Conservation (phyloP, 2,113 vertebrate genomes). For the Furnarius figulus region DNA sequence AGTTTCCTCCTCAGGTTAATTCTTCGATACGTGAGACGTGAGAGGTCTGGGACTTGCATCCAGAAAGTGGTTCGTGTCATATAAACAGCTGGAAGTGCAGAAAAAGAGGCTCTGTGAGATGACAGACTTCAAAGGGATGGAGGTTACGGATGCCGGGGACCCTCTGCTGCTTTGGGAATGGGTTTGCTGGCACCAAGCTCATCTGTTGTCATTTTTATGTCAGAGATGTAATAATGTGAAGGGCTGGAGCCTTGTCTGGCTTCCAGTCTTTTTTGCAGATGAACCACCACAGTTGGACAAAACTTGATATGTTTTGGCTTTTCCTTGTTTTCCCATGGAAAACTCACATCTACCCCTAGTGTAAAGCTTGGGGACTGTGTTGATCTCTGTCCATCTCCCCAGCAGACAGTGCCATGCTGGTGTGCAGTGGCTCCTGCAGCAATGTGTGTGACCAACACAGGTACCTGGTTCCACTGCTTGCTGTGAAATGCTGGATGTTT, state of each 20-base stretch:
- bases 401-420: not conserved
- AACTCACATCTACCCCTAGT: not conserved
- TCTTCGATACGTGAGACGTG: not conserved
- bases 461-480: not conserved
- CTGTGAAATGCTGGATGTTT: not conserved
- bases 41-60: conserved; percentile 29
- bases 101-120: not conserved
- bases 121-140: not conserved
- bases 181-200: not conserved
- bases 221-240: not conserved
- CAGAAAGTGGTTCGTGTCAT: not conserved
- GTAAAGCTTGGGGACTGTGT: not conserved
- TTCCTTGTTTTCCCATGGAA: fast-evolving
- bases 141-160: not conserved
- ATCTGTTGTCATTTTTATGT: not conserved
- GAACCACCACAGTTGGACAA: not conserved
- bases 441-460: not conserved
- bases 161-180: not conserved
- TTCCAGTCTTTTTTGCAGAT: not conserved
- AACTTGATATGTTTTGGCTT: fast-evolving
- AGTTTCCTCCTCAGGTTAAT: conserved; percentile 30
- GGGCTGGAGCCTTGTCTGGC: not conserved
- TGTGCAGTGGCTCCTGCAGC: not conserved
- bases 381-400: not conserved
- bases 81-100: conserved; percentile 14